Evolutionary conservation across 1,140 invertebrate species (phyloP).

Genomic region (Hetaerina americana): DNA sequence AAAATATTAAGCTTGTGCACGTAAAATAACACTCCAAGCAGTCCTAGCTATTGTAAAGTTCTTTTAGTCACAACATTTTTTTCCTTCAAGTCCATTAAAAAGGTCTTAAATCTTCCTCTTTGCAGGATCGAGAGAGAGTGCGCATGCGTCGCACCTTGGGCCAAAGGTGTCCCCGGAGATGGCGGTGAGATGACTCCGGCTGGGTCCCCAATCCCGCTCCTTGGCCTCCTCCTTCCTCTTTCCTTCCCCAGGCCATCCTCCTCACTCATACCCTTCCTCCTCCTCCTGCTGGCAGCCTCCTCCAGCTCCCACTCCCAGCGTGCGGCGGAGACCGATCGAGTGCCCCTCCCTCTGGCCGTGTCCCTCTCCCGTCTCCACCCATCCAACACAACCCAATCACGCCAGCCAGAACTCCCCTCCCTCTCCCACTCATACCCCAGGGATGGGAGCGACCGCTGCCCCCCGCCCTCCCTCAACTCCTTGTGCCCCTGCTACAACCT

Average conservation of each 20-base stretch:
- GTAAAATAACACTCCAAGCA: too few species aligned
- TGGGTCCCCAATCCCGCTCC: neutral
- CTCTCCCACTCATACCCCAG: neutral
- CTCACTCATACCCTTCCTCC: neutral
- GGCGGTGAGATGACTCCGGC: neutral
- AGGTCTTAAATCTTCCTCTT: neutral
- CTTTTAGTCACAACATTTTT: too few species aligned
- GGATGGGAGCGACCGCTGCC: neutral
- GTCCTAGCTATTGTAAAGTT: too few species aligned
- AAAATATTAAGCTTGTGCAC: too few species aligned
- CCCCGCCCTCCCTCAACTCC: neutral
- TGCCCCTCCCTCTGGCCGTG: too few species aligned
- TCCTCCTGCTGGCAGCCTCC: neutral
- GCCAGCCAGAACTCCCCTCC: neutral
- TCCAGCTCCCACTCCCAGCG: neutral
- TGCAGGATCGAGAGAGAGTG: neutral
- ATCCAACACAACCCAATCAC: neutral
- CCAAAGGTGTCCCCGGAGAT: neutral
- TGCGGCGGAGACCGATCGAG: neutral
- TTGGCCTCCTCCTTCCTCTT: neutral
- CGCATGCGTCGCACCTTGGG: neutral
- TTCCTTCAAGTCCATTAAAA: too few species aligned
- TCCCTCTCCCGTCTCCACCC: neutral
- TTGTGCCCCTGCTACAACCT: neutral
- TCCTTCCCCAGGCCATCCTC: neutral